Base-by-base conservation (phyloP, 2,113 vertebrate species). In the Tenrec ecaudatus region DNA sequence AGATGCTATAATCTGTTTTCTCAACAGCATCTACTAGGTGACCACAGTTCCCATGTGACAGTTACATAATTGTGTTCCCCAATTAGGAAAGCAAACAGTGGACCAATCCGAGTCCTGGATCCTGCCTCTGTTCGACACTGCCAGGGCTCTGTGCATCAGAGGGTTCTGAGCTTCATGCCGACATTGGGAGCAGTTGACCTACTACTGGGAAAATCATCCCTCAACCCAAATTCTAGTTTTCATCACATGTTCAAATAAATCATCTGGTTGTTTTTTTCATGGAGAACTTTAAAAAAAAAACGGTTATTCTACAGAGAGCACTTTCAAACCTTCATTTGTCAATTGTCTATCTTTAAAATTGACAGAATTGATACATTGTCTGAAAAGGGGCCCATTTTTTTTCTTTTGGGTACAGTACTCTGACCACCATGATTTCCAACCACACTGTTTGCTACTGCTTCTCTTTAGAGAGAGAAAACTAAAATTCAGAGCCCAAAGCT, bases 131-230 rank as follows among this genome's bases (percentile, higher is more conserved):
- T 85, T 38, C 77, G 58, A 23, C 15, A 22, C 17, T 31, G 88
- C 43, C 53, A 71, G 86, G 86, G 0, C 6, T 66, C 85, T 68
- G 38, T 53, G 58, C 83, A 81, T 62, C 69, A 87, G 79, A 60
- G 6, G 16, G 66, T 84, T 69, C 53, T 75, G 88, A 86, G 73
- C 17, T 81, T 79, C 3, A 0, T 6, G 68, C 82, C 87, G 53
- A 76, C 15, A 80, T n/a, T 89, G 47, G 38, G 94, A 95, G 40
- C 73, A 62, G 60, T 93, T 95, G 47, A 76, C 83, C 87, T 91
- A 90, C 64, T 79, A 90, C 0, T 94, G 78, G 84, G 64, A 93
- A 77, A 66, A 66, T 27, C 23, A 66, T 27, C 20, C 60, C 23
- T 1, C 64, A 66, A 66, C 22, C 23, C 20, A 66, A 66, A 66